These are phyloP conservation scores for Bombylius major DNA, from an alignment of 2,888 invertebrate species.

Conservation along the genomic window DNA sequence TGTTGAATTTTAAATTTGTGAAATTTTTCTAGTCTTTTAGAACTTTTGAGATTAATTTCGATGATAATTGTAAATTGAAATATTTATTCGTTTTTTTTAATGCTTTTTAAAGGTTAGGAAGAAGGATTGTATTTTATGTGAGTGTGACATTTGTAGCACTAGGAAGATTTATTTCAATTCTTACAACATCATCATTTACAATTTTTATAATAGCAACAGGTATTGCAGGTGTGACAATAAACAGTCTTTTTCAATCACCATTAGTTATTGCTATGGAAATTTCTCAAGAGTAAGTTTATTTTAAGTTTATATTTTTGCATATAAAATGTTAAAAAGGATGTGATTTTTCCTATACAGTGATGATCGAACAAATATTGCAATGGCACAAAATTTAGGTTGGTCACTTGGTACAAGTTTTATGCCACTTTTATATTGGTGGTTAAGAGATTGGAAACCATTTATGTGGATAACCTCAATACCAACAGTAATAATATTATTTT, in stretches of 20 bases:
- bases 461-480: slow-evolving; percentile 40
- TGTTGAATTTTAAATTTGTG: too few species aligned
- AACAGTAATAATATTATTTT: slow-evolving; percentile 34
- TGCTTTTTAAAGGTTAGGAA: slow-evolving; percentile 35
- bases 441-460: slow-evolving; percentile 39
- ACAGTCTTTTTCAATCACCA: slow-evolving; percentile 39
- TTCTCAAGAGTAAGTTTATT: slow-evolving; percentile 36
- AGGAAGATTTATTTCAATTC: slow-evolving; percentile 34
- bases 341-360: slow-evolving; percentile 22
- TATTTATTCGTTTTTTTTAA: too few species aligned
- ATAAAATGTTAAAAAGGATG: too few species aligned
- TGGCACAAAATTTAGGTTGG: slow-evolving; percentile 41
- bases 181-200: slow-evolving; percentile 33
- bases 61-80: too few species aligned
- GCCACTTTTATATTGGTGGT: slow-evolving; percentile 41
- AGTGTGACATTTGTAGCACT: slow-evolving; percentile 35
- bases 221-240: slow-evolving; percentile 37
- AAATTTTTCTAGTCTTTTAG: too few species aligned
- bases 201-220: slow-evolving; percentile 36
- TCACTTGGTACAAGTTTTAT: slow-evolving; percentile 39
- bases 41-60: too few species aligned
- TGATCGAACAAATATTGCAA: slow-evolving; percentile 39
- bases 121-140: slow-evolving; percentile 39
- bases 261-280: slow-evolving; percentile 43
- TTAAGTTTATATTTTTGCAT: not conserved